A percentile compares a stretch with the other conserved stretches of the same genome.
Evolutionary conservation across 2,888 invertebrate genomes (phyloP).

Genomic region (Barypeithes pellucidus): DNA sequence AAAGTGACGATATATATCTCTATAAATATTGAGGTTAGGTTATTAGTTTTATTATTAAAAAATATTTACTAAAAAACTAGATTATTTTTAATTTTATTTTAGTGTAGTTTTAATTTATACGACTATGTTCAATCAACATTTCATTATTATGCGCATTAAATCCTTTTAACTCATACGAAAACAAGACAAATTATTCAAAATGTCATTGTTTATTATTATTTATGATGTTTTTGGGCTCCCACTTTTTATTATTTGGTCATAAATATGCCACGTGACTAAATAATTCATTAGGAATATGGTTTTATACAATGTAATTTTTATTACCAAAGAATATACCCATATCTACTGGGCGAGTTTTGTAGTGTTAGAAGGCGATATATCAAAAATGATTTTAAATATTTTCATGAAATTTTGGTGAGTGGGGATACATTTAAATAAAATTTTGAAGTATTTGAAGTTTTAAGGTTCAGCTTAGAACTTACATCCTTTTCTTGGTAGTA

Average conservation of each 20-base stretch:
- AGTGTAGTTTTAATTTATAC: background rate
- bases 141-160: constrained; percentile 21
- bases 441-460: too few relatives aligned
- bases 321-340: too few relatives aligned
- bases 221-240: constrained; percentile 10
- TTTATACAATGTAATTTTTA: background rate
- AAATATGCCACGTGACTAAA: constrained; percentile 15
- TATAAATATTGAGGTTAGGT: too few relatives aligned
- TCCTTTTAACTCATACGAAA: constrained; percentile 22
- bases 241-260: constrained; percentile 13
- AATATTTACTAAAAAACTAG: background rate
- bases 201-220: constrained; percentile 30
- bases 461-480: too few relatives aligned
- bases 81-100: constrained; percentile 12
- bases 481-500: too few relatives aligned
- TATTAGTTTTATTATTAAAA: too few relatives aligned
- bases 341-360: too few relatives aligned
- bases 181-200: constrained; percentile 30
- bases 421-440: too few relatives aligned
- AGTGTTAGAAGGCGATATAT: too few relatives aligned
- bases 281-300: background rate
- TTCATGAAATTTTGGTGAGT: too few relatives aligned
- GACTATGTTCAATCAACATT: constrained; percentile 1
- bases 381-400: too few relatives aligned
- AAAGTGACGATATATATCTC: too few relatives aligned